phyloP scores from a whole-genome alignment of 2,113 vertebrate species.

The Carassius carassius region DNA sequence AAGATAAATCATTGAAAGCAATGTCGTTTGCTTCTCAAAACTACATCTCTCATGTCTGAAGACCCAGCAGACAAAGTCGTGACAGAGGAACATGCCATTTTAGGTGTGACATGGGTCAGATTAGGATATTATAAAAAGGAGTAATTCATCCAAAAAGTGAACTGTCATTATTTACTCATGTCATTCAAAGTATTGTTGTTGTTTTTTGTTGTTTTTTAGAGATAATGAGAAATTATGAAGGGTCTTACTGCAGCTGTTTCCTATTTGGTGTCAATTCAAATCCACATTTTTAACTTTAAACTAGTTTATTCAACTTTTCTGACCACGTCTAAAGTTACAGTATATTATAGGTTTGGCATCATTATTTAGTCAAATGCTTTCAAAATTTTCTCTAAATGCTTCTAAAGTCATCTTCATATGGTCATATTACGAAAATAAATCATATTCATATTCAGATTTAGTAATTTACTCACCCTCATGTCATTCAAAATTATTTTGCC shows the following conservation, averaged over 20 bases:
- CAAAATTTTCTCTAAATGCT: neutral
- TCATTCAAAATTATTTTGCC: no score
- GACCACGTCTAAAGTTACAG: neutral
- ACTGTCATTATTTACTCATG: neutral
- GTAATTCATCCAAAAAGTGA: neutral
- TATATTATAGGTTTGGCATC: neutral
- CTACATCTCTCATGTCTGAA: constrained; percentile 41
- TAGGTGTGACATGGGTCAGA: neutral
- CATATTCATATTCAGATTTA: neutral
- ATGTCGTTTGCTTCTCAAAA: constrained; percentile 44
- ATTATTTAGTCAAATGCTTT: neutral
- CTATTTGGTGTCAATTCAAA: neutral
- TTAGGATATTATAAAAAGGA: neutral
- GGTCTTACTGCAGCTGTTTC: neutral
- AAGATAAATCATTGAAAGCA: constrained; percentile 50
- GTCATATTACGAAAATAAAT: neutral
- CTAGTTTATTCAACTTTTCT: neutral
- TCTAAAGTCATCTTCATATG: neutral
- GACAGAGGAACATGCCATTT: neutral
- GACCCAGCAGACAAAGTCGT: constrained; percentile 14
- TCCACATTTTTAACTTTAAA: neutral
- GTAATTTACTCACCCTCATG: no score
- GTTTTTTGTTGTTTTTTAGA: no score
- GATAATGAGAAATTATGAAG: neutral
- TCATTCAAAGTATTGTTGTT: neutral